Base-by-base conservation (phyloP, 2,797 vertebrate genomes). In the Mormyrus proboscirostris region DNA sequence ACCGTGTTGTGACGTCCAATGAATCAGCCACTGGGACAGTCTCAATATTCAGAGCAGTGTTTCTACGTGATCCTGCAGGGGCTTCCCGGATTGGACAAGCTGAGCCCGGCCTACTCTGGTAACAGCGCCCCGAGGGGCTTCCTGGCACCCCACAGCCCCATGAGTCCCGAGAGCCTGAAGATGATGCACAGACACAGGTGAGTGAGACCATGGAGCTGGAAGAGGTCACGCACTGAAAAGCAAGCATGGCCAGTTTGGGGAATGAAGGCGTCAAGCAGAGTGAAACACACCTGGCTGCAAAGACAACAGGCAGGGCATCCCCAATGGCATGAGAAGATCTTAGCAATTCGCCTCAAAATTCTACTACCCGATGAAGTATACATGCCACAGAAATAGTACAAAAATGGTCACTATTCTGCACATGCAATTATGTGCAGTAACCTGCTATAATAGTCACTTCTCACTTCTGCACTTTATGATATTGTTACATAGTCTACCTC, bases 101-200 rank as follows among this genome's bases (percentile, higher is more conserved):
- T 99, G 88, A 97, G 96, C 90, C 96, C 97, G 0, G 95, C 97
- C 89, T 99, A 97, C 84, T 95, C 97, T 0, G 97, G 97, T 83
- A 94, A 94, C 89, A 98, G 96, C 91, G 97, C 97, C 10, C 96
- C 97, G 9, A 96, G 98, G 93, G 95, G 96, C 82, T 97, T 97
- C 53, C 95, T 99, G 89, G 94, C 97, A 29, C 97, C 98, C 0
- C 98, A 99, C 79, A 97, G 96, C 90, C 97, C 99, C 90, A 97
- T 99, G 97, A 99, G 97, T 93, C 98, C 97, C 0, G 99, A 99
- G 94, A 98, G 96, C 90, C 94, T 98, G 89, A 97, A 98, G 91
- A 96, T 99, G 93, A 93, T 99, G 49, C 98, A 99, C 92, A 96
- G 98, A 92, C 98, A 99, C 96, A 99, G 98, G 98, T 98, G 94